Conservation (phyloP, 2,113 vertebrate species). For the pig (Sus scrofa) region T2T-Sscrofa CM000819.6:33201001-33201500, state of each 20-base stretch:
- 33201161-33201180: background rate
- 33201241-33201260: background rate
- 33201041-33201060: background rate
- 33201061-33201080: background rate
- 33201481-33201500: background rate
- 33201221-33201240: background rate
- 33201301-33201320: background rate
- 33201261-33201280: background rate
- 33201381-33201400: background rate
- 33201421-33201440: background rate
- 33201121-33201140: no score
- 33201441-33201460: constrained; percentile 20
- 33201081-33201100: background rate
- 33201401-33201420: background rate
- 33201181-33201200: background rate
- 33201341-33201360: background rate
- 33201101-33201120: background rate
- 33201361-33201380: background rate
- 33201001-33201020: background rate
- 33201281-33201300: background rate
- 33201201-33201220: background rate
- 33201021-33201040: background rate
- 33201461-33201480: background rate
- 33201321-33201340: background rate
- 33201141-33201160: background rate